These are phyloP conservation scores for Melipona quadrifasciata DNA, from an alignment of 1,140 invertebrate species.

Conservation along the genomic window DNA sequence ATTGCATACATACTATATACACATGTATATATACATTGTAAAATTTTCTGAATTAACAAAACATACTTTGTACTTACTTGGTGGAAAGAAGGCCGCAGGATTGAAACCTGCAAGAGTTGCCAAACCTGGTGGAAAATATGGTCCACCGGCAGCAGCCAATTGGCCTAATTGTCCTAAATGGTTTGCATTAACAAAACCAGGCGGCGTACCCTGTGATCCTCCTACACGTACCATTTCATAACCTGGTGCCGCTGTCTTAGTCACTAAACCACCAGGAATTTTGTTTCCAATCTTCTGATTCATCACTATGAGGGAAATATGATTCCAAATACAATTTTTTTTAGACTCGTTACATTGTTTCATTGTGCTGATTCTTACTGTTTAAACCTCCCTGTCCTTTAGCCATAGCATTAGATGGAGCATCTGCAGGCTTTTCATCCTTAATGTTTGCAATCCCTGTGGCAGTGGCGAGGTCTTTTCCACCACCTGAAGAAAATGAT, in stretches of 20 bases:
- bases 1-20: neutral
- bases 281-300: conserved; percentile 77
- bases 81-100: conserved; percentile 88
- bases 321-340: neutral
- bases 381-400: conserved; percentile 71
- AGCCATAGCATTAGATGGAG: conserved; percentile 38
- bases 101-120: conserved; percentile 81
- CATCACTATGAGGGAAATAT: conserved; percentile 55
- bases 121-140: conserved; percentile 66
- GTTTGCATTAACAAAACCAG: conserved; percentile 65
- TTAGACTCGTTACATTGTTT: neutral
- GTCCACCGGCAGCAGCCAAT: conserved; percentile 64
- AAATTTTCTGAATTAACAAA: neutral
- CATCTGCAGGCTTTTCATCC: conserved; percentile 68
- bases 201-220: conserved; percentile 72
- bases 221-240: conserved; percentile 80
- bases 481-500: conserved; percentile 84
- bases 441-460: conserved; percentile 83
- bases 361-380: conserved; percentile 54
- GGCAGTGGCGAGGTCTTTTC: conserved; percentile 89
- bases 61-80: conserved; percentile 84
- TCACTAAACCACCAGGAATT: conserved; percentile 82
- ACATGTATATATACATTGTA: neutral
- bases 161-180: conserved; percentile 72
- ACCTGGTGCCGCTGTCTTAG: conserved; percentile 80